Evolutionary conservation across 2,888 invertebrate genomes (phyloP).

Genomic region (Nesidiocoris tenuis): DNA sequence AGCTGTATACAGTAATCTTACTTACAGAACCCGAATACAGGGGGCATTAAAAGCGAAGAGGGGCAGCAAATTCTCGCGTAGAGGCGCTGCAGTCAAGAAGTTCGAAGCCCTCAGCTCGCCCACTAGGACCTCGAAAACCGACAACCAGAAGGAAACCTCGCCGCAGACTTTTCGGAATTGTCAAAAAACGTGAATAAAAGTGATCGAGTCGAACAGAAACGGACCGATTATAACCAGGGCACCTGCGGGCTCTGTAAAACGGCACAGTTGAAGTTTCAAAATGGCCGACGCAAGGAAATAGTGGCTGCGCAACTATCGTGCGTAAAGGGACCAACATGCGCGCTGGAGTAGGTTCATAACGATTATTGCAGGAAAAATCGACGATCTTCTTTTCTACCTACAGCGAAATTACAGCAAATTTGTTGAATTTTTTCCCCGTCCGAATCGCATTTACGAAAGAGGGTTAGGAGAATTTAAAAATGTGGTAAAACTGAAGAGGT

Average conservation of each 20-base stretch:
- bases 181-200: neutral
- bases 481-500: too few relatives aligned
- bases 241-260: neutral
- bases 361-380: neutral
- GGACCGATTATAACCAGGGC: neutral
- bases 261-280: neutral
- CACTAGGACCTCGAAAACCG: neutral
- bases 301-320: conserved; percentile 2
- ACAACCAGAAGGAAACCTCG: neutral
- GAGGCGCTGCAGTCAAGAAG: conserved; percentile 65
- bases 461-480: too few relatives aligned
- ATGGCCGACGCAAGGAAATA: conserved; percentile 7
- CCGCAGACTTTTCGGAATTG: neutral
- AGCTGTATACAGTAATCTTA: conserved; percentile 51
- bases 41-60: conserved; percentile 66
- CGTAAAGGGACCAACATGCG: conserved; percentile 9
- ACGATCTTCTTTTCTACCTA: too few relatives aligned
- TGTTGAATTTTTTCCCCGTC: too few relatives aligned
- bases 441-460: too few relatives aligned
- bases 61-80: conserved; percentile 62
- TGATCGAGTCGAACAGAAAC: neutral
- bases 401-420: too few relatives aligned
- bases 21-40: conserved; percentile 57
- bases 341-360: neutral
- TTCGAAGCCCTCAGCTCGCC: conserved; percentile 26